Evolutionary conservation across 1,140 invertebrate genomes (phyloP).

Genomic region (Rhizoglyphus robini): DNA sequence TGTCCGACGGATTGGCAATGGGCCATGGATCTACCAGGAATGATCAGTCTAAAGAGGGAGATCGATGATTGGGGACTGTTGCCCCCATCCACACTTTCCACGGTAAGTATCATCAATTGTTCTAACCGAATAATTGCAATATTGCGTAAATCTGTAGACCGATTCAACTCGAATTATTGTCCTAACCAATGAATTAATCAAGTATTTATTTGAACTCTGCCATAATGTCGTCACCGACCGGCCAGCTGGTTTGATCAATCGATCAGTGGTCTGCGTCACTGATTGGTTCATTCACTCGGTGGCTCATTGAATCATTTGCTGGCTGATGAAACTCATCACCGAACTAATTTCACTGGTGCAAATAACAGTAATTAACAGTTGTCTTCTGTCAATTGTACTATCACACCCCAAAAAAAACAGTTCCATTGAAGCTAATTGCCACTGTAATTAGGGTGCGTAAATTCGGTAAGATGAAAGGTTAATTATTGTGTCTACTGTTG

Average conservation of each 20-base stretch:
- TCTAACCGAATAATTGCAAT: no score
- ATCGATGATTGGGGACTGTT: neutral
- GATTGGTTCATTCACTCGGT: no score
- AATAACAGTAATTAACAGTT: neutral
- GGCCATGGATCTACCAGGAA: constrained; percentile 86
- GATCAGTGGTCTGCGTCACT: no score
- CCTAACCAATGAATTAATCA: neutral
- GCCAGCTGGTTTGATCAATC: no score
- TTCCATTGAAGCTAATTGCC: neutral
- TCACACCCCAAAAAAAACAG: constrained; percentile 17
- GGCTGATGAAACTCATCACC: no score
- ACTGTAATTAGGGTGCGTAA: neutral
- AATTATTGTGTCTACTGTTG: no score
- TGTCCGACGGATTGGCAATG: constrained; percentile 78
- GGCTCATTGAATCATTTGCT: no score
- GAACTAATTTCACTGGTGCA: neutral
- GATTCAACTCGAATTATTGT: no score
- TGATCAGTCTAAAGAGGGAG: constrained; percentile 32
- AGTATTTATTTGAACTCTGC: neutral
- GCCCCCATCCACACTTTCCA: no score
- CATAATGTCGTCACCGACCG: no score
- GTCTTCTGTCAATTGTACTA: neutral
- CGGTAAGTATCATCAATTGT: neutral
- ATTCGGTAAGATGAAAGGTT: neutral
- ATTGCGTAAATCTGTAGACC: no score